Conservation (phyloP, 2,797 vertebrate genomes). For the Nyctalus aviator region DNA sequence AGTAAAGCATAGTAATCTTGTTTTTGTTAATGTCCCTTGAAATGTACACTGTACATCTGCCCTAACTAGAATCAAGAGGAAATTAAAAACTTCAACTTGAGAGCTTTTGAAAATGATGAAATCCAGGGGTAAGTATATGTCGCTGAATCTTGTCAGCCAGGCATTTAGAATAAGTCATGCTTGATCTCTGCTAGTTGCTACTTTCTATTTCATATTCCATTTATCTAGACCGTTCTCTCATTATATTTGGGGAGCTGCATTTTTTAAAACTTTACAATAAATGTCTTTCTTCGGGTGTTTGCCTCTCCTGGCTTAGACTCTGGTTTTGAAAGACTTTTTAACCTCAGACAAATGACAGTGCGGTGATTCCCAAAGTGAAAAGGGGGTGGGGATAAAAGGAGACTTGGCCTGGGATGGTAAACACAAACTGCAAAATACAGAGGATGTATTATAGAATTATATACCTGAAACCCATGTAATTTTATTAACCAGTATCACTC, state of each 20-base stretch:
- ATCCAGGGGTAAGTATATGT: not conserved
- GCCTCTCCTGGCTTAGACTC: not conserved
- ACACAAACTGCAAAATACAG: not conserved
- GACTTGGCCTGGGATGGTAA: not conserved
- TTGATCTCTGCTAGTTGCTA: not conserved
- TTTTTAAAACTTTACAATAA: not conserved
- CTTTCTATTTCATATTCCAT: not conserved
- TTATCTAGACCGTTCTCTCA: not conserved
- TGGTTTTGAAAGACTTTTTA: not conserved
- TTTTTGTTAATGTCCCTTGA: conserved; percentile 6
- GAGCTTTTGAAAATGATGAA: not conserved
- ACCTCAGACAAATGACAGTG: not conserved
- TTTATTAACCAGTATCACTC: not conserved
- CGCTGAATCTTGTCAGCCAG: not conserved
- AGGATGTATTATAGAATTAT: not conserved
- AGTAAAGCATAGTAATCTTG: not conserved
- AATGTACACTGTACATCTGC: not conserved
- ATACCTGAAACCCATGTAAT: not conserved
- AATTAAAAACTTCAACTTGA: not conserved
- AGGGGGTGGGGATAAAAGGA: not conserved
- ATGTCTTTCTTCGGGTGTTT: not conserved
- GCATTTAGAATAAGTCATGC: not conserved
- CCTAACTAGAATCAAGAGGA: not conserved
- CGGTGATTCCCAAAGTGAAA: not conserved
- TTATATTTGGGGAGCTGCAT: not conserved